Percentiles rank a stretch among this genome's conserved stretches.
phyloP scores from a whole-genome alignment of 1,140 invertebrate genomes.

The Heterodera carotae region DNA sequence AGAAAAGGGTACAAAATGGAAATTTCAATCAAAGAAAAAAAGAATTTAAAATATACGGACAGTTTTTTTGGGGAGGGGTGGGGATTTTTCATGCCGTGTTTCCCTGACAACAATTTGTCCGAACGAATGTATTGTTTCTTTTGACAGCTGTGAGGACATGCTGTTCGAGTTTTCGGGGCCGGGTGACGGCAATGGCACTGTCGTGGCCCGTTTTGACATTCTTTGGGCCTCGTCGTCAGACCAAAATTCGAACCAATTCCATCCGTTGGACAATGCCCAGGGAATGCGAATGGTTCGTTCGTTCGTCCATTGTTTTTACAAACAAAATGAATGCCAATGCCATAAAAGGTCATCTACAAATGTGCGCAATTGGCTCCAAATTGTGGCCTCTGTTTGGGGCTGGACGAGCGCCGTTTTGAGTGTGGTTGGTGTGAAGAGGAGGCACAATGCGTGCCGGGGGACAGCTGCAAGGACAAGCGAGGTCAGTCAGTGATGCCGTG shows the following conservation, averaged over 20 bases:
- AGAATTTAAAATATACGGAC: too few relatives aligned
- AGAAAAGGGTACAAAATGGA: neutral
- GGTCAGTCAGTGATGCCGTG: conserved; percentile 1
- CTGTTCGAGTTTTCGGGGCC: conserved; percentile 53
- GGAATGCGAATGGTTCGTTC: conserved; percentile 31
- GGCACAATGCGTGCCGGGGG: conserved; percentile 38
- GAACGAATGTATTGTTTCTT: too few relatives aligned
- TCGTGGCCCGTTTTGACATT: conserved; percentile 51
- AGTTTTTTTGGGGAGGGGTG: too few relatives aligned
- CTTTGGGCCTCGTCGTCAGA: conserved; percentile 42
- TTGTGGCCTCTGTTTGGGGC: conserved; percentile 58
- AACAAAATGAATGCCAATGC: too few relatives aligned
- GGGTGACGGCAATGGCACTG: conserved; percentile 58
- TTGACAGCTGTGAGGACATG: conserved; percentile 63
- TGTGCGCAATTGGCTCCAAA: conserved; percentile 60
- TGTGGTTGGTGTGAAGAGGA: conserved; percentile 62
- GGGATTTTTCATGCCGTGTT: neutral
- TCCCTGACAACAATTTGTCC: neutral
- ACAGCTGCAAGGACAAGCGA: conserved; percentile 31
- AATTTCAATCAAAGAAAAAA: too few relatives aligned
- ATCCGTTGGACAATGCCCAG: conserved; percentile 39
- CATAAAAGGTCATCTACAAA: conserved; percentile 62
- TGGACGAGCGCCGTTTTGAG: conserved; percentile 55
- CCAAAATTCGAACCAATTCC: conserved; percentile 15
- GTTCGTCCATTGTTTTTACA: too few relatives aligned